Conservation (phyloP, 2,113 vertebrate species). For the Embiotoca jacksoni region DNA sequence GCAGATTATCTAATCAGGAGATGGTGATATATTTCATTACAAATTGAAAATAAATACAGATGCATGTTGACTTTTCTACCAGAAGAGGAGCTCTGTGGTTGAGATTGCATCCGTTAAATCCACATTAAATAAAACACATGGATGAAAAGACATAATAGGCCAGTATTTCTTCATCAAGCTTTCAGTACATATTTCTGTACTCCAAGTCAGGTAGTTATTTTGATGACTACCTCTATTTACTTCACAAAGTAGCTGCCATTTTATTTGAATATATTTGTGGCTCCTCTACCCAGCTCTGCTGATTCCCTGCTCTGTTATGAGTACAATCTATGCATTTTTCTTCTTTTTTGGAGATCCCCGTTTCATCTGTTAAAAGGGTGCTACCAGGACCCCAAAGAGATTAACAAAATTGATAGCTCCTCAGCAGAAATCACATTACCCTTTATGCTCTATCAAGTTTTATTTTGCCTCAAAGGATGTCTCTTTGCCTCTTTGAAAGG, state of each 20-base stretch:
- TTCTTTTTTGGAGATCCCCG: constrained; percentile 22
- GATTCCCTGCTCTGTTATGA: background rate
- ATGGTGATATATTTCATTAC: background rate
- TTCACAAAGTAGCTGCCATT: background rate
- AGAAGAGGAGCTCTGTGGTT: too few relatives aligned
- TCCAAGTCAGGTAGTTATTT: too few relatives aligned
- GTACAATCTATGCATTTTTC: constrained; percentile 14
- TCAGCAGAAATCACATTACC: constrained; percentile 56
- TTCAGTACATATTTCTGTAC: too few relatives aligned
- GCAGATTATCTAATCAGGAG: background rate
- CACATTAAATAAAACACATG: background rate
- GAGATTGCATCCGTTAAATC: background rate
- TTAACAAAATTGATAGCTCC: constrained; percentile 63
- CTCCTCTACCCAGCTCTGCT: background rate
- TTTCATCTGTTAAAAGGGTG: constrained; percentile 15
- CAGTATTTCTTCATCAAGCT: too few relatives aligned
- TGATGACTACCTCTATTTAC: too few relatives aligned
- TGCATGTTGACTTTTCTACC: background rate
- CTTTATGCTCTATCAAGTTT: constrained; percentile 66
- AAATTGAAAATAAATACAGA: background rate
- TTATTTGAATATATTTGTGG: background rate
- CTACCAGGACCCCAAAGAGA: constrained; percentile 44
- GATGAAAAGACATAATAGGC: too few relatives aligned
- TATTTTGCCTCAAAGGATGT: constrained; percentile 66
- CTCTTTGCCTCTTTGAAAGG: constrained; percentile 50